Conservation (phyloP, 2,113 vertebrate genomes). For the Acrocephalus kingi region DNA sequence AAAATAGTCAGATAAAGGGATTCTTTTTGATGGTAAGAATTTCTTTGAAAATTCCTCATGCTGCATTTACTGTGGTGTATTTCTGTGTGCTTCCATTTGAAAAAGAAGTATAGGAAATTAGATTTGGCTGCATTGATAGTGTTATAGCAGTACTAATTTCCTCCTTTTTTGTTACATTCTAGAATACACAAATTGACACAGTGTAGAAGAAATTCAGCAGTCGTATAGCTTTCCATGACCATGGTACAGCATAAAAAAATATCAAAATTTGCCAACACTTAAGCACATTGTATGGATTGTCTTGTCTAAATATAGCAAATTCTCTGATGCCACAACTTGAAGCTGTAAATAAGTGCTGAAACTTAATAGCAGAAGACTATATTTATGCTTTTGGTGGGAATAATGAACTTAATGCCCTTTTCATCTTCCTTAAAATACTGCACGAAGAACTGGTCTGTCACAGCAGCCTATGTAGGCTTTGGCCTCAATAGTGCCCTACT, state of each 20-base stretch:
- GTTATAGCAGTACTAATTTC: not conserved
- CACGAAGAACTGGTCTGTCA: not conserved
- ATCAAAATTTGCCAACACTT: not conserved
- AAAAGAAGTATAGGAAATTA: not conserved
- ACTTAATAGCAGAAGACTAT: not conserved
- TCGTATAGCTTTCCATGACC: not conserved
- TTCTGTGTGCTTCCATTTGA: not conserved
- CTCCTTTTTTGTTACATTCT: not conserved
- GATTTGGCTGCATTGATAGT: not conserved
- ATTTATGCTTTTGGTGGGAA: not conserved
- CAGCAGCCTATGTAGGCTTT: not conserved
- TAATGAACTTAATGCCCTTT: not conserved
- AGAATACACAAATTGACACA: not conserved
- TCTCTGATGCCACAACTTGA: not conserved
- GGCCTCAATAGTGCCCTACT: not conserved
- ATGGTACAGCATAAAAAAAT: not conserved
- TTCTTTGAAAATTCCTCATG: not conserved
- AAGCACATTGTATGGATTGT: not conserved
- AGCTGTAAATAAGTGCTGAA: not conserved
- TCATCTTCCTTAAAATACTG: not conserved
- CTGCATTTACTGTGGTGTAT: not conserved
- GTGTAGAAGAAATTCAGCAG: not conserved
- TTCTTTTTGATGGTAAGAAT: not conserved
- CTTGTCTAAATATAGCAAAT: not conserved
- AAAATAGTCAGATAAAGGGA: not conserved